Conservation (phyloP, 2,888 invertebrate species). For the Melanophora roralis region DNA sequence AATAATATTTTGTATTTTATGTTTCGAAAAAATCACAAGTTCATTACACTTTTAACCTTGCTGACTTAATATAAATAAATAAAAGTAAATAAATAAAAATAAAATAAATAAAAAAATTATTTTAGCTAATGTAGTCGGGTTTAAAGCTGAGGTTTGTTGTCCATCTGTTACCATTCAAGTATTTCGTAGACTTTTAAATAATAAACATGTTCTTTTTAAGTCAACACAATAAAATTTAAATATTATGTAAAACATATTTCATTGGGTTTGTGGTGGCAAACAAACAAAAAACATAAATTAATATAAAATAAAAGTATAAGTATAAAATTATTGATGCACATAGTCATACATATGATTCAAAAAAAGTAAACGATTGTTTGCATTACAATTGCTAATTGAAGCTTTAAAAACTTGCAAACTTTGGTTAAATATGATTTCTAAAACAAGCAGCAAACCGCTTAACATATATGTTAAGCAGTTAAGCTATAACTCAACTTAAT, state of each 20-base stretch:
- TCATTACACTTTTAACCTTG: conserved; percentile 40
- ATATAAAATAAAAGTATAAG: conserved; percentile 13
- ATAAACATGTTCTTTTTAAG: neutral
- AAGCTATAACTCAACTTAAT: no score
- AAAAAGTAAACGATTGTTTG: neutral
- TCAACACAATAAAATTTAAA: neutral
- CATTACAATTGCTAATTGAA: neutral
- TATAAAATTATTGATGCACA: conserved; percentile 7
- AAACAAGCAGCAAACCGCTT: no score
- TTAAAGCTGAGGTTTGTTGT: neutral
- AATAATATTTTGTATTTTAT: no score
- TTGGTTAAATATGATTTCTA: neutral
- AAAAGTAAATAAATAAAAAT: conserved; percentile 19
- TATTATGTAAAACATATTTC: neutral
- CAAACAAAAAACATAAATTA: no score
- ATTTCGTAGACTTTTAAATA: neutral
- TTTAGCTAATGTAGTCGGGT: neutral
- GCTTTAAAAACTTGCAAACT: neutral
- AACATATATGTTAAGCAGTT: no score
- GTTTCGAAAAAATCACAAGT: neutral
- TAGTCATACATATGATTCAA: no score
- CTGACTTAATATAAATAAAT: no score
- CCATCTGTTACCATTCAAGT: neutral
- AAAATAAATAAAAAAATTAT: neutral
- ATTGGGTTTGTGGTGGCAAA: no score